phyloP scores from a whole-genome alignment of 1,140 invertebrate genomes.

The Hycleus phaleratus region DNA sequence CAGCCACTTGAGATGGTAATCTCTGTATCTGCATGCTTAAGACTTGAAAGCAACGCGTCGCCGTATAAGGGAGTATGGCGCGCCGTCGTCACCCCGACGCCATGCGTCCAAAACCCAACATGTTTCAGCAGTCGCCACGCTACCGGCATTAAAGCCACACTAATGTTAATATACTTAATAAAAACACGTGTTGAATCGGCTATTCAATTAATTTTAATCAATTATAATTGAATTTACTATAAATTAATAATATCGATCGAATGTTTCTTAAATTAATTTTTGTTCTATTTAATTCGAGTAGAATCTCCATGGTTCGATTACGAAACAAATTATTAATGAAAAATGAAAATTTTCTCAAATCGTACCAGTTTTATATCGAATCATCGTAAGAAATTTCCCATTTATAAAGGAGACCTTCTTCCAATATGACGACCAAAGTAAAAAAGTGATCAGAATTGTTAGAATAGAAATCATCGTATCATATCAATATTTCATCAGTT shows the following conservation, averaged over 20 bases:
- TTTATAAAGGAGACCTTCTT: too few species aligned
- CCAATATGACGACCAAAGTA: too few species aligned
- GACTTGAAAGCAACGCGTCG: conserved; percentile 12
- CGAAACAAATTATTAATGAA: neutral
- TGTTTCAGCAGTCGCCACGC: conserved; percentile 28
- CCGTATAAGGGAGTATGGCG: neutral
- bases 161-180: neutral
- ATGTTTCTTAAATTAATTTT: too few species aligned
- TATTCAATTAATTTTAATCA: too few species aligned
- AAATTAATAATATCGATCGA: too few species aligned
- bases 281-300: neutral
- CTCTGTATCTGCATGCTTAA: conserved; percentile 20
- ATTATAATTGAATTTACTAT: too few species aligned
- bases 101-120: conserved; percentile 17
- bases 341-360: conserved; percentile 18
- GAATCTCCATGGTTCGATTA: neutral
- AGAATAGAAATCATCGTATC: conserved; percentile 7
- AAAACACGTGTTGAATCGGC: conserved; percentile 15
- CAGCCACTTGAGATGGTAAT: conserved; percentile 19
- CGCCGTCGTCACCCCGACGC: conserved; percentile 15
- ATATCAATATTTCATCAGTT: conserved; percentile 8
- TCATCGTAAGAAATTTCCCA: conserved; percentile 28
- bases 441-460: neutral
- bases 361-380: conserved; percentile 25
- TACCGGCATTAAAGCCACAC: conserved; percentile 21